Evolutionary conservation across 2,888 invertebrate genomes (phyloP), one percentile per base, ranked within the genome.

Genomic region (Apodemia hepburni): DNA sequence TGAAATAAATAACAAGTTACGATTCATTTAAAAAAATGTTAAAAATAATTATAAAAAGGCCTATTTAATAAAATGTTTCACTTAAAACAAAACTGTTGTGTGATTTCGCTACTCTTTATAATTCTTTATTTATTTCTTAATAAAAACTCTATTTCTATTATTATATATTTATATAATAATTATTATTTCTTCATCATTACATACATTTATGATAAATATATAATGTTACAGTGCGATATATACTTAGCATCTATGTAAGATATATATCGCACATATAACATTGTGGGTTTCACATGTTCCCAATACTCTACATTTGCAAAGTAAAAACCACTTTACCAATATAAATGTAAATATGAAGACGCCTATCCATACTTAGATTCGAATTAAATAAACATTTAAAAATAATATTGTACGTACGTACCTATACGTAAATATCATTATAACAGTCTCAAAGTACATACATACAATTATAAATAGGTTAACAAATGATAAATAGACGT

Each of bases 1-100:
- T 91, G 85, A 90, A 91, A 91, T 91, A 91, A 91, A 91, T 91
- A 91, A 91, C 91, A 90, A 88, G 82, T 87, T 88, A 87, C 85
- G 86, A 75, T 81, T 78, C 75, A 82, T 82, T 65, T 75, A 75
- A 81, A 85, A n/a, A 84, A 89, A 87, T 87, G 88, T 87, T 90
- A 87, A 88, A 61, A 88, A 84, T 87, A 86, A 87, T 84, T 84
- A 71, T 68, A 85, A 85, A 42, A 82, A 76, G 73, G 77, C 82
- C 80, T 85, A 84, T 77, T 42, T 76, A 77, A 70, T 80, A 84
- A 78, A 42, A 42, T 73, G 83, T 80, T 81, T 77, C 81, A 73
- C 77, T 81, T 77, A 79, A 42, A 82, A 80, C 78, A 79, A 81
- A 85, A 85, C 78, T 70, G 73, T 79, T 78, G 81, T 85, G 87